Evolutionary conservation across 2,113 vertebrate species (phyloP).

Genomic region (Malurus melanocephalus): DNA sequence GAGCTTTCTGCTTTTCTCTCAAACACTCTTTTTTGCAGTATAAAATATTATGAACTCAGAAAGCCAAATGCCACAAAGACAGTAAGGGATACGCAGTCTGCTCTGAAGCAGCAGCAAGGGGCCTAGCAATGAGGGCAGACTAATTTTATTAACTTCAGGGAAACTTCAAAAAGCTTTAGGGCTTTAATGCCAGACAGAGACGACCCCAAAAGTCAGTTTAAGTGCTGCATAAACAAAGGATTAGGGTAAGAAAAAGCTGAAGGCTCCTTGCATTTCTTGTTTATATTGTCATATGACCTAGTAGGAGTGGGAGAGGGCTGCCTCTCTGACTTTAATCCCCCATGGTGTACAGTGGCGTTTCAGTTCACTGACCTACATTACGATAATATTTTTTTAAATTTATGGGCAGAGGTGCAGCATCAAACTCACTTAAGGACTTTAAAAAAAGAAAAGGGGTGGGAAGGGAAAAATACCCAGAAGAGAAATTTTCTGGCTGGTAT

Average conservation of each 20-base stretch:
- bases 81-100: constrained; percentile 39
- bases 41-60: constrained; percentile 66
- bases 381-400: constrained; percentile 68
- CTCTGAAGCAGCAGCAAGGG: constrained; percentile 61
- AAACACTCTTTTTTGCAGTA: background rate
- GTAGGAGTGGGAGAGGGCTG: constrained; percentile 51
- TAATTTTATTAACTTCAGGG: constrained; percentile 78
- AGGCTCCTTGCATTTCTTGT: constrained; percentile 65
- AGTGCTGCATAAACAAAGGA: constrained; percentile 76
- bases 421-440: constrained; percentile 59
- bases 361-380: constrained; percentile 72
- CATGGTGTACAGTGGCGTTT: constrained; percentile 53
- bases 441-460: background rate
- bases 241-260: constrained; percentile 64
- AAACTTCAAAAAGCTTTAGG: constrained; percentile 77
- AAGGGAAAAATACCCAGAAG: constrained; percentile 14
- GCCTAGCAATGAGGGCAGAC: constrained; percentile 65
- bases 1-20: constrained; percentile 21
- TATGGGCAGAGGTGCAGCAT: constrained; percentile 62
- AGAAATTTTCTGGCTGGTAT: constrained; percentile 36
- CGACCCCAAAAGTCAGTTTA: constrained; percentile 73
- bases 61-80: constrained; percentile 47
- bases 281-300: constrained; percentile 68
- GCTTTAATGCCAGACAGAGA: constrained; percentile 73
- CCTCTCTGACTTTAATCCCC: constrained; percentile 57